Evolutionary conservation across 2,888 invertebrate species (phyloP).

Genomic region (Sinelater perroti): DNA sequence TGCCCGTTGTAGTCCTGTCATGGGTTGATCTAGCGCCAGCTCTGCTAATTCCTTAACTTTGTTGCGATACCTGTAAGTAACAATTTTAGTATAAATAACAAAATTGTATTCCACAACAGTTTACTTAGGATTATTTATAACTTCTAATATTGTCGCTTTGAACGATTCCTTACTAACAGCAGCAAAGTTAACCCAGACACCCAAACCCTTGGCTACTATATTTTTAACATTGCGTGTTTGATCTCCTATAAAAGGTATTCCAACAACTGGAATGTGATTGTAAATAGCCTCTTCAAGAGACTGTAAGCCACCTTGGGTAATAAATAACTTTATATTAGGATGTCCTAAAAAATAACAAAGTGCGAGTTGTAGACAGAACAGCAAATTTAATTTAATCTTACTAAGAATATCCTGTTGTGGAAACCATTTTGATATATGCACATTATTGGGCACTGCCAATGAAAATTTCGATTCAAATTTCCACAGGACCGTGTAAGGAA

Average conservation of each 20-base stretch:
- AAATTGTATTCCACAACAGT: neutral
- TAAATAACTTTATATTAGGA: no score
- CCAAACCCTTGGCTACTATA: constrained; percentile 25
- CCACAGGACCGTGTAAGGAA: constrained; percentile 4
- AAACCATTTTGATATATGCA: neutral
- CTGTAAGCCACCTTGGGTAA: constrained; percentile 61
- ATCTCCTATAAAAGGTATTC: constrained; percentile 59
- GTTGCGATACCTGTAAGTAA: constrained; percentile 10
- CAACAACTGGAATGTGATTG: constrained; percentile 58
- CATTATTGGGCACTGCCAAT: neutral
- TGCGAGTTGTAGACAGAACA: no score
- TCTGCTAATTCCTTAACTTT: neutral
- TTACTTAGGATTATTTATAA: constrained; percentile 40
- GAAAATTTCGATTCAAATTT: constrained; percentile 3
- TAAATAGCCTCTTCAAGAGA: constrained; percentile 60
- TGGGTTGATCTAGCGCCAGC: constrained; percentile 11
- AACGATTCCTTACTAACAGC: constrained; percentile 28
- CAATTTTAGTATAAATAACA: no score
- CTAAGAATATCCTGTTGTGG: no score
- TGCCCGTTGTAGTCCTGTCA: constrained; percentile 15
- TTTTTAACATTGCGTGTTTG: constrained; percentile 40
- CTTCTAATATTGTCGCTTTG: constrained; percentile 34
- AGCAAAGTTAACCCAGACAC: constrained; percentile 25
- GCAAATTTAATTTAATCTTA: no score
- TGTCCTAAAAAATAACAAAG: constrained; percentile 62